Evolutionary conservation across 92 coral and sea anemone genomes (phyloP), one percentile per base, ranked within the genome.

Genomic region (Palythoa heliodiscus): DNA sequence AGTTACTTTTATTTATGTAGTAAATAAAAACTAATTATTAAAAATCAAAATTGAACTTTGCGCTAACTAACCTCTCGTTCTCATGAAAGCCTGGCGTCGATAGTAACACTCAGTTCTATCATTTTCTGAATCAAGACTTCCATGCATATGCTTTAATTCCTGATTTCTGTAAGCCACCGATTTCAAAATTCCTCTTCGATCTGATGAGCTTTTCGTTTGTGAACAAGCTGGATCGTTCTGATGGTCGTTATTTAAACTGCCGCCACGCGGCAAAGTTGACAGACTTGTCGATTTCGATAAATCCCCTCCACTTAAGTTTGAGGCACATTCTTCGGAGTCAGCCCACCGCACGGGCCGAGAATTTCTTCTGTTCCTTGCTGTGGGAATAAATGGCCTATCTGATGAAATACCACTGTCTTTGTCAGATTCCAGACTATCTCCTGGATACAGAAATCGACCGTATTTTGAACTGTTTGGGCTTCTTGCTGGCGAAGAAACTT

Each of bases 321-420:
- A 35, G 13, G 61, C 84, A 71, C 64, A 38, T 20, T 83, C 81
- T 3, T 82, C 78, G 1, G 76, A 78, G 47, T 81, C 89, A 43
- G 77, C 74, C 78, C 81, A 79, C 40, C 87, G 77, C 4, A 83
- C 88, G 25, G 91, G 91, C 20, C 87, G 84, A 76, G 82, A 88
- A 53, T 85, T 38, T 50, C 82, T 74, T 35, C 76, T 76, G 50
- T 55, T 71, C 14, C 53, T 25, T 12, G 89, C 52, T 66, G 83
- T 52, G 17, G 98, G 93, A 55, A 89, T 82, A 61, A 83, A 86
- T 1, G 97, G 93, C 47, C 92, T 90, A 71, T 95, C 98, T 12
- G 97, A 87, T 3, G 93, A 93, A 53, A 93, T 95, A 60, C 97
- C 95, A 78, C 97, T 95, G 76, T 93, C 98, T 83, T 93, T 93